Base-by-base conservation (phyloP, 2,888 invertebrate genomes). In the Camptogramma bilineatum region DNA sequence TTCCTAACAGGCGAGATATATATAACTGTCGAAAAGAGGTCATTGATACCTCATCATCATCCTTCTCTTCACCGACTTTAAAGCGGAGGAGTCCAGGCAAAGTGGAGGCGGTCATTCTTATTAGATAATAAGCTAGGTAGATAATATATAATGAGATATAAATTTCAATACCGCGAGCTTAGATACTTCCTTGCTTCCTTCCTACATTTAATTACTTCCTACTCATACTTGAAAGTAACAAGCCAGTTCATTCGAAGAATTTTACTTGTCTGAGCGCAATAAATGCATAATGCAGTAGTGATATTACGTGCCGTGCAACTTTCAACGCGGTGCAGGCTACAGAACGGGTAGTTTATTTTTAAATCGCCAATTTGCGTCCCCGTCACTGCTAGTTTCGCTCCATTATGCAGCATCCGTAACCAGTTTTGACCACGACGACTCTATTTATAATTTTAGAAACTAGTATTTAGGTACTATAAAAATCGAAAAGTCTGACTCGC, bases 271-370 rank as follows among this genome's bases (percentile, higher is more conserved):
- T 13, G 4, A 13, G 34, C 13, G 4, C 2, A 10, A 34, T 2
- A 34, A 18, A 61, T 65, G 50, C 46, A 53, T 47, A 53, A 52
- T 56, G 42, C n/a, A 60, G 47, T 48, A 24, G 17, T 28, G 10
- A 1, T 44, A 39, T 31, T 39, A 17, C 44, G 17, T 44, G 16
- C 44, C 9, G 52, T 18, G 47, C 52, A 34, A 58, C 65, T 58
- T 66, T 62, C 62, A 62, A 62, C 34, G 44, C 57, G 24, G 46
- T 47, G 47, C 56, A n/a, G 51, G 18, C 47, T 46, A 21, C 42
- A 48, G 34, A 62, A 66, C 66, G 54, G 55, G 66, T 66, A 24
- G 8, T 50, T 44, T 57, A 65, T 61, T 61, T 65, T 34, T 47
- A 48, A 39, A 53, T 19, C 34, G 39, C 47, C 57, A 58, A 58